These are phyloP conservation scores for Dendropsophus ebraccatus DNA, from an alignment of 2,113 vertebrate genomes.

Conservation along the genomic window DNA sequence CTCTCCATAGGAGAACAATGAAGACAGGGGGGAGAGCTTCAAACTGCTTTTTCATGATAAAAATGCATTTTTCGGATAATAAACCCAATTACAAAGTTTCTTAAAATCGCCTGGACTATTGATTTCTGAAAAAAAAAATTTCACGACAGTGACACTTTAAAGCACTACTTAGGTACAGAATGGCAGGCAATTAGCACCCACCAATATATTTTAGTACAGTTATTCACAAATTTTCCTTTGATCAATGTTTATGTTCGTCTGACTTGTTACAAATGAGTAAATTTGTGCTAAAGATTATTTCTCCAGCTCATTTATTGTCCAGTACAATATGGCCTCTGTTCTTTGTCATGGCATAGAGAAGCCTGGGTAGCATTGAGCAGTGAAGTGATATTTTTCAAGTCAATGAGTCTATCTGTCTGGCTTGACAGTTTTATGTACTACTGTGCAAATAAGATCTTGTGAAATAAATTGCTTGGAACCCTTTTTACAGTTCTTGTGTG, in stretches of 20 bases:
- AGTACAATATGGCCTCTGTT: conserved; percentile 11
- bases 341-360: conserved; percentile 24
- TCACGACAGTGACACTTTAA: too few species aligned
- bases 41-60: too few species aligned
- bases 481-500: conserved; percentile 56
- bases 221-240: conserved; percentile 23
- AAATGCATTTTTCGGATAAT: too few species aligned
- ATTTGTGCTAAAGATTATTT: conserved; percentile 28
- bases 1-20: too few species aligned
- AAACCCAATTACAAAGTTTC: too few species aligned
- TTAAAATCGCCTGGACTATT: too few species aligned
- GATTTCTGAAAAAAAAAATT: too few species aligned
- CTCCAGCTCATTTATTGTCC: conserved; percentile 45
- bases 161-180: neutral
- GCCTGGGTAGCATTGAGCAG: conserved; percentile 27
- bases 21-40: too few species aligned
- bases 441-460: conserved; percentile 58
- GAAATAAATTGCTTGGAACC: conserved; percentile 59
- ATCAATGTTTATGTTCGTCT: conserved; percentile 15
- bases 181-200: neutral
- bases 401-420: conserved; percentile 58
- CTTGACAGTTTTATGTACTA: conserved; percentile 57
- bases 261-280: conserved; percentile 37
- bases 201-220: neutral
- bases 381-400: conserved; percentile 56